Base-by-base conservation (phyloP, 2,797 vertebrate species). In the Pseudochaenichthys georgianus region DNA sequence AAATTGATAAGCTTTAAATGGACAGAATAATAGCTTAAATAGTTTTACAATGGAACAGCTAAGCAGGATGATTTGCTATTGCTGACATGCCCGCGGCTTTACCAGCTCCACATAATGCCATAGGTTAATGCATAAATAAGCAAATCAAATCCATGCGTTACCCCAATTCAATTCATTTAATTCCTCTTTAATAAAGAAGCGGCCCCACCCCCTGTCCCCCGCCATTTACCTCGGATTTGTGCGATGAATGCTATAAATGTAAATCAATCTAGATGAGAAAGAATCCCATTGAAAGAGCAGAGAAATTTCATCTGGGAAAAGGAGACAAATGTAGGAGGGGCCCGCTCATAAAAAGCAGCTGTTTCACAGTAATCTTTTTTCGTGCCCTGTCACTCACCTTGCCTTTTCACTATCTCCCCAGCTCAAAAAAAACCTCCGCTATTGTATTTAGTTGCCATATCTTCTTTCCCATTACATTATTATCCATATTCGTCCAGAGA, bases 341-440 rank as follows among this genome's bases (percentile, higher is more conserved):
- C 83, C 52, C 85, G 86, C 90, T 92, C 93, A 93, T 93, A 93
- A 94, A 96, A 96, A 96, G 96, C 96, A 96, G 95, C 95, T 96
- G 96, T 96, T 95, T 94, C 92, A 90, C 93, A 93, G 93, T 96
- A 96, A 96, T 96, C 96, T 96, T 94, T 95, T 96, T 96, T 96
- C 95, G 94, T 95, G 94, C 95, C 92, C 95, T 96, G 96, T 95
- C 96, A 96, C 95, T 96, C 95, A 95, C 94, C 94, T 95, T 95
- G 89, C 88, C 94, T 95, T 94, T 94, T 93, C 94, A 92, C 94
- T 92, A 90, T 95, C 93, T 93, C 86, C 90, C 92, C 88, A 75
- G 88, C 93, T 89, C 91, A 83, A 79, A 55, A 57, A 17, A 28
- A 71, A 5, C 74, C 88, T 84, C 73, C 61, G 42, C 90, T 64